Conservation (phyloP, 1,140 invertebrate species). For the Drusus annulatus region DNA sequence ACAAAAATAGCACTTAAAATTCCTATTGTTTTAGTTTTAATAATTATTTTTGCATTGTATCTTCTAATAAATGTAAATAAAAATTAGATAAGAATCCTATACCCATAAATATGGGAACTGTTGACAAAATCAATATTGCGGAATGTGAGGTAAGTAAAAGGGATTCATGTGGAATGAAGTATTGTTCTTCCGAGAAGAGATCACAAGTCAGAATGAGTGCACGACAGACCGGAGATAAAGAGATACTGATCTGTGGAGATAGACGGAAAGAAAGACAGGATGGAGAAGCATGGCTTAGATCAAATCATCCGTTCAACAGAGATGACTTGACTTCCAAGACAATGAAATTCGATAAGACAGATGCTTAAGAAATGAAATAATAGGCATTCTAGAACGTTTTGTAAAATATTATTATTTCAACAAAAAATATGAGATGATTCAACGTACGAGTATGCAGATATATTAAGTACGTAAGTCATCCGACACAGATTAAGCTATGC, state of each 20-base stretch:
- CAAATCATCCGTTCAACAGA: slow-evolving; percentile 19
- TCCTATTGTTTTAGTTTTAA: no score
- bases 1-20: no score
- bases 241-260: slow-evolving; percentile 25
- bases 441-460: no score
- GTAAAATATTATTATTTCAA: no score
- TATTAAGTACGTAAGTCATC: no score
- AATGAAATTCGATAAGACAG: slow-evolving; percentile 24
- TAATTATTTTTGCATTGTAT: no score
- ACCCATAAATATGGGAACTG: no score
- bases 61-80: no score
- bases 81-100: no score
- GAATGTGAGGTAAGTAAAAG: not conserved
- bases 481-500: no score
- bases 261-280: slow-evolving; percentile 22
- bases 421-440: no score
- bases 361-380: slow-evolving; percentile 18
- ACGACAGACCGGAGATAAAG: not conserved
- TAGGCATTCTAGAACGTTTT: not conserved
- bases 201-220: slow-evolving; percentile 6
- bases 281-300: slow-evolving; percentile 11
- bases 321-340: slow-evolving; percentile 20
- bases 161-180: not conserved
- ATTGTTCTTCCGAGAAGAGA: slow-evolving; percentile 20
- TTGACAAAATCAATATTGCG: no score